Evolutionary conservation across 2,888 invertebrate genomes (phyloP), one percentile per base, ranked within the genome.

Genomic region (Drosophila flavopinicola): DNA sequence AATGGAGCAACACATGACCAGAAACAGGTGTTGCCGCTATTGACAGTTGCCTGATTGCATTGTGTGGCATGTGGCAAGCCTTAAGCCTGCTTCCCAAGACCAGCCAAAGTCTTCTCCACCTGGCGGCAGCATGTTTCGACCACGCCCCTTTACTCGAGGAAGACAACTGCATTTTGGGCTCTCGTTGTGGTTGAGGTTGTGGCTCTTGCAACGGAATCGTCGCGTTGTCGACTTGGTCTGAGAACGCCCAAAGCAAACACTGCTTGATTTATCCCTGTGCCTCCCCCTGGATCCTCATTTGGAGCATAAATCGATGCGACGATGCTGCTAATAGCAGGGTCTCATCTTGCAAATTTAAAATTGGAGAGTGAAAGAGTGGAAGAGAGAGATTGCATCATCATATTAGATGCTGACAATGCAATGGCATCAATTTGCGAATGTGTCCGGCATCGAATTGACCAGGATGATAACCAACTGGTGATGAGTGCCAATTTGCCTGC

Each of bases 21-120:
- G 44, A 45, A 68, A 66, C 74, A 78, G 78, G 85, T 82, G 85
- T 78, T 66, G 67, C 77, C 69, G 44, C 67, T 59, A 78, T 83
- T 79, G 79, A 79, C 84, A 79, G 85, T 77, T 63, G 65, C 68
- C 68, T 75, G 83, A 85, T 76, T 83, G 66, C 57, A 54, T 76
- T 76, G 69, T 75, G 76, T 82, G 75, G 76, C 78, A 72, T 72
- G 78, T 47, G 56, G 74, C 76, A 68, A 69, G 33, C 69, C 51
- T 64, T 41, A 38, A 56, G 54, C 44, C 44, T 10, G 24, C 17
- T 35, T 38, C n/a, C 11, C n/a, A 13, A 45, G 13, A 32, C 32
- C 13, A 13, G 49, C 45, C 17, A 32, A 32, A 45, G 29, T 15
- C 42, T 35, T 20, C 30, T 52, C 30, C 9, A 11, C 15, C 59